Evolutionary conservation across 2,888 invertebrate species (phyloP).

Genomic region (Caenorhabditis sp.): DNA sequence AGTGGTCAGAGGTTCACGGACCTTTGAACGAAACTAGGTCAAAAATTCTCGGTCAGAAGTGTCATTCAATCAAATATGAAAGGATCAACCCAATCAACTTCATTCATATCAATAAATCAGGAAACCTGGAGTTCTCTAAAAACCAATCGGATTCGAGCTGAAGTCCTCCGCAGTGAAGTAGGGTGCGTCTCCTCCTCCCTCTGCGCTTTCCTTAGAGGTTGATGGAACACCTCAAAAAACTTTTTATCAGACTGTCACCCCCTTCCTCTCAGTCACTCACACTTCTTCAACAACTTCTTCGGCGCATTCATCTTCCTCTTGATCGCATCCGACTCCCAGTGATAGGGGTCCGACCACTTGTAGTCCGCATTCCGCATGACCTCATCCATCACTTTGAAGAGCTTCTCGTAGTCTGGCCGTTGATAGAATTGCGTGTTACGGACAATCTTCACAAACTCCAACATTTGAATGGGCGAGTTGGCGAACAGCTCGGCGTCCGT

Average conservation of each 20-base stretch:
- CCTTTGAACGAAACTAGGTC: no score
- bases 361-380: slow-evolving; percentile 66
- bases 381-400: slow-evolving; percentile 61
- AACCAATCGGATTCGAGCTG: slow-evolving; percentile 32
- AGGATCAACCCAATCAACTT: no score
- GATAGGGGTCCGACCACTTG: slow-evolving; percentile 69
- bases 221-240: not conserved
- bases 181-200: not conserved
- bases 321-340: slow-evolving; percentile 63
- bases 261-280: not conserved
- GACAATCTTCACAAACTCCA: slow-evolving; percentile 60
- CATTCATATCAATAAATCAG: no score
- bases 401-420: slow-evolving; percentile 69
- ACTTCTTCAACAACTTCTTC: not conserved
- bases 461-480: slow-evolving; percentile 66
- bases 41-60: no score
- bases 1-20: no score
- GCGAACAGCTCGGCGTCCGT: slow-evolving; percentile 64
- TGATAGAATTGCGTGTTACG: slow-evolving; percentile 65
- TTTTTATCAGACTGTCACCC: no score
- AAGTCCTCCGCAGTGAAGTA: slow-evolving; percentile 30
- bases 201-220: slow-evolving; percentile 1
- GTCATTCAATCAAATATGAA: no score
- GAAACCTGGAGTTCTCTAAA: no score
- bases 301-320: not conserved